Percentiles rank a stretch among this genome's conserved stretches.
These are phyloP conservation scores for Kryptolebias ocellatus DNA, from an alignment of 2,797 vertebrate species.

Conservation along the genomic window DNA sequence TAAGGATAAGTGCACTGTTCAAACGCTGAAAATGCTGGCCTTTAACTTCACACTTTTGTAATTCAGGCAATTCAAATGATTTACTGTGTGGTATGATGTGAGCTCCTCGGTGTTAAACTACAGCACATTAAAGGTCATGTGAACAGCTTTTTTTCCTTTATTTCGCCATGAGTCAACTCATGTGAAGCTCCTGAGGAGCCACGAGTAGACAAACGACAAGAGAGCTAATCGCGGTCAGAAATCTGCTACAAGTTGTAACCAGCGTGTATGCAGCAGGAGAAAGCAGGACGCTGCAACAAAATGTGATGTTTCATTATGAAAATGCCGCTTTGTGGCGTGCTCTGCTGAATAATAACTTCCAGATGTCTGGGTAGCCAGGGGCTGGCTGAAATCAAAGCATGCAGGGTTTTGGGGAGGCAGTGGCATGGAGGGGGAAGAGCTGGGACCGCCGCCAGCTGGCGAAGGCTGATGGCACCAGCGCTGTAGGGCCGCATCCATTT, in stretches of 20 bases:
- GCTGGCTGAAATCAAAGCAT: conserved; percentile 81
- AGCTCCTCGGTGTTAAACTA: conserved; percentile 20
- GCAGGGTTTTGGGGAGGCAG: conserved; percentile 75
- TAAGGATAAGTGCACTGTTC: conserved; percentile 27
- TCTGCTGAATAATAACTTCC: conserved; percentile 84
- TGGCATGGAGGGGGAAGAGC: conserved; percentile 62
- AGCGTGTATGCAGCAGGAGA: conserved; percentile 59
- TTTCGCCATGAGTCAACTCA: conserved; percentile 17
- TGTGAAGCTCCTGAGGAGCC: conserved; percentile 6
- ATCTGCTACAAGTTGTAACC: conserved; percentile 33
- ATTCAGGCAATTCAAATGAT: conserved; percentile 21
- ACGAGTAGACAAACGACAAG: conserved; percentile 8
- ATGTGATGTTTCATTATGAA: conserved; percentile 80
- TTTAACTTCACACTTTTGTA: conserved; percentile 26
- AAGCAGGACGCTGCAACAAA: conserved; percentile 67
- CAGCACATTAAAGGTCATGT: conserved; percentile 17
- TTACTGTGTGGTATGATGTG: conserved; percentile 1
- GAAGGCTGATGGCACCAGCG: conserved; percentile 72
- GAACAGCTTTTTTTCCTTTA: conserved; percentile 8
- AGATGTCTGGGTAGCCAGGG: conserved; percentile 83
- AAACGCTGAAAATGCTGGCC: conserved; percentile 31
- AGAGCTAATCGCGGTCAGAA: conserved; percentile 25
- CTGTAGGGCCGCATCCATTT: conserved; percentile 78
- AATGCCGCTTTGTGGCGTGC: conserved; percentile 74
- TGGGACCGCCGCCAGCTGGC: conserved; percentile 80